Evolutionary conservation across 1,140 invertebrate species (phyloP), one percentile per base, ranked within the genome.

Genomic region (Trichonephila clavipes): DNA sequence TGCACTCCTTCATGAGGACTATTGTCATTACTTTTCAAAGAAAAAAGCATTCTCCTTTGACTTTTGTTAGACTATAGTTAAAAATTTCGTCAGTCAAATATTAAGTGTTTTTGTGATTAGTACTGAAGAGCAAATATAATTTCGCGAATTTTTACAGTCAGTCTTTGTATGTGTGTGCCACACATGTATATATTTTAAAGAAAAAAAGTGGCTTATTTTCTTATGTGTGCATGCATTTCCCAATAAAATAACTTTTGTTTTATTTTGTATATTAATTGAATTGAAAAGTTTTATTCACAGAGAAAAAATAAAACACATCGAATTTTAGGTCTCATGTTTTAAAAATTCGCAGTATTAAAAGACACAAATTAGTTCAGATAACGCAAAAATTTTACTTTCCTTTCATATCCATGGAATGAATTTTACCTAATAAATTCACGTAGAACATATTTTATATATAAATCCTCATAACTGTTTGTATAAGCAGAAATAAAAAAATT

Each of bases 211-310:
- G 28, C 24, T 77, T 18, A 12, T 34, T 77, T 77, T 24, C 24
- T 69, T 24, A 7, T 77, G 24, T 28, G 14, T 77, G 28, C 18
- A 77, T 34, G 72, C 72, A 77, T 77, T 77, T 77, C 18, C 28
- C 72, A 77, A 77, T 77, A 77, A 77, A 77, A 40, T 40, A 34
- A 28, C 72, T 34, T 77, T 77, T 77, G 34, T 77, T 77, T 77
- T 6, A 77, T 16, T 77, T 14, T n/a, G 62, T 10, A 24, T 14
- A 24, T 69, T 12, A n/a, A 69, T 24, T 69, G 10, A 3, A 10
- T 24, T n/a, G 8, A 14, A 3, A 82, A 82, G 2, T 10, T 44
- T 83, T 34, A 61, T n/a, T 85, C 19, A 19, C 28, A 51, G 51
- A 51, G 51, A 51, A 51, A 51, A 51, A 10, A 51, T 51, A 51